Evolutionary conservation across 2,113 vertebrate species (phyloP), one percentile per base, ranked within the genome.

Genomic region (Mustela lutreola): DNA sequence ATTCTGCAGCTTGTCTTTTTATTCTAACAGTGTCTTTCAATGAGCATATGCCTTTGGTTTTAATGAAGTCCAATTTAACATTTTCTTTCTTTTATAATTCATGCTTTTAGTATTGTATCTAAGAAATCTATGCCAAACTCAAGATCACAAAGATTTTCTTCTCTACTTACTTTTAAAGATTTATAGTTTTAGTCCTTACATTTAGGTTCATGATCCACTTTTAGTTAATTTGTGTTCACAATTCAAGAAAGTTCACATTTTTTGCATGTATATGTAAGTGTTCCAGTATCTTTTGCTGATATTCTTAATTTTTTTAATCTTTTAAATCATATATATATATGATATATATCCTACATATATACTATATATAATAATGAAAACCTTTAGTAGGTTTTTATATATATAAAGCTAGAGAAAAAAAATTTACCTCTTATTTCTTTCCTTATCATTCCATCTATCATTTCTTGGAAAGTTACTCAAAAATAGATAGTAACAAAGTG

Each of bases 271-370:
- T 58, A 31, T 73, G 1, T 24, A 22, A 31, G 48, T 82, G 1
- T 87, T 83, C 21, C 22, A 75, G 16, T 19, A 56, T 65, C 15
- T 42, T 86, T 93, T 87, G 60, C 58, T 83, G 48, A 53, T 82
- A 82, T 81, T 26, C 70, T 75, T 90, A 92, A 63, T 79, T 31
- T 67, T 67, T 65, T 91, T 39, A 60, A 60, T 91, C 78, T 78
- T 88, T 82, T 82, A 86, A 87, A 39, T 70, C 33, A 70, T 71
- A 42, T 42, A 42, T 39, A 39, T 42, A 4, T 48, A 9, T 58
- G 73, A 24, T 45, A 76, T 76, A 76, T 76, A 76, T 28, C 39
- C 3, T 2, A 76, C 6, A 28, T 76, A 76, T 48, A 48, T 45
- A 48, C 6, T 45, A 24, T 75, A 28, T 9, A 48, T 45, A 83